Evolutionary conservation across 2,113 vertebrate species (phyloP), one percentile per base, ranked within the genome.

Genomic region (Dipodomys stephensi): DNA sequence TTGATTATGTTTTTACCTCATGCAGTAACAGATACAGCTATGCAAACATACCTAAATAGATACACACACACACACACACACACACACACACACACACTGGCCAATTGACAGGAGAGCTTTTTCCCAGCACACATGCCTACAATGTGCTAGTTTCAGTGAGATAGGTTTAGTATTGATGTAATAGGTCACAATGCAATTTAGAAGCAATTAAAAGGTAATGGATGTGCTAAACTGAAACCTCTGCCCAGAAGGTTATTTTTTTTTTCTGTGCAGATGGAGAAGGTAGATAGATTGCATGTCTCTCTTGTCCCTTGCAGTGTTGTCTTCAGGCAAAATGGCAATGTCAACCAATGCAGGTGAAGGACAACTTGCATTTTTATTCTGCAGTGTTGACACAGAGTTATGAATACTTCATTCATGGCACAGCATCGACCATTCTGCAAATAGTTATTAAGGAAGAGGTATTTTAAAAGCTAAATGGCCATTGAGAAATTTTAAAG

Each of bases 161-260:
- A 97, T 94, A 98, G 97, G 98, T 98, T 98, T 94, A 15, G 98
- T 98, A 98, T 98, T 98, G 98, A 98, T 98, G 98, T 87, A 87
- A 98, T 98, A 98, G 98, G 98, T 99, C 98, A 98, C 98, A 98
- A 98, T 98, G 98, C 97, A 99, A 99, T 99, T 99, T 99, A 99
- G 98, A 99, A 98, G 98, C 98, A 99, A 99, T 99, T 99, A 99
- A 99, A 99, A 98, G 98, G 98, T 99, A 99, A 99, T 99, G 98
- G 99, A 99, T 98, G 98, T 98, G 98, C 96, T 98, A 97, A 98
- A 98, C 97, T 98, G 98, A 98, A 99, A 98, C 97, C 97, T 98
- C 97, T 98, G 98, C 98, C 98, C 99, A 96, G 96, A 98, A 98
- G 98, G 98, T 96, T 57, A 53, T 53, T 57, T 97, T 98, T 35